Conservation (phyloP, 2,797 vertebrate species). For the Balearica regulorum region DNA sequence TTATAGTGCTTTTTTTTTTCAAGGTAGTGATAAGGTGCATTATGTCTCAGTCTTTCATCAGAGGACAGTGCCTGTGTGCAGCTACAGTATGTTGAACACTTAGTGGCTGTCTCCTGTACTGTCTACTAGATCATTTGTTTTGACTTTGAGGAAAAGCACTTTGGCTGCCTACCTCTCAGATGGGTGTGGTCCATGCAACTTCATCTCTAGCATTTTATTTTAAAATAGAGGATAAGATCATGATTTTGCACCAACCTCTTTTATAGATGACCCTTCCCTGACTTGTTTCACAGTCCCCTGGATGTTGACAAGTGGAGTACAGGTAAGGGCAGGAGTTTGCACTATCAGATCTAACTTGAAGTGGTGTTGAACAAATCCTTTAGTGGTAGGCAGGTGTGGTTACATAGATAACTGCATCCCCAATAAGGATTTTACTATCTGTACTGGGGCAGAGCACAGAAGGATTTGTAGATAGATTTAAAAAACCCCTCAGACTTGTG, state of each 20-base stretch:
- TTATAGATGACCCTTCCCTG: neutral
- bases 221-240: neutral
- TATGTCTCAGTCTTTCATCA: neutral
- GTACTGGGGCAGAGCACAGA: neutral
- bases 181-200: neutral
- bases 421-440: neutral
- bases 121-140: neutral
- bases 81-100: neutral
- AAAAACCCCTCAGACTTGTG: neutral
- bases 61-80: neutral
- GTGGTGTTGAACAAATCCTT: neutral
- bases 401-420: neutral
- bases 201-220: neutral
- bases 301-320: neutral
- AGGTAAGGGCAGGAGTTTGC: neutral
- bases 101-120: neutral
- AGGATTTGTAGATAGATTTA: neutral
- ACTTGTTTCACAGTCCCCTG: neutral
- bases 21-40: neutral
- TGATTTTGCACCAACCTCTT: neutral
- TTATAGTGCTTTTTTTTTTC: neutral
- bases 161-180: neutral
- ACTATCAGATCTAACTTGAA: neutral
- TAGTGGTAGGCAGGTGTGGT: neutral
- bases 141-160: neutral